Percentiles rank a stretch among this genome's conserved stretches.
Evolutionary conservation across 2,113 vertebrate genomes (phyloP).

Genomic region (Halcyon senegalensis): DNA sequence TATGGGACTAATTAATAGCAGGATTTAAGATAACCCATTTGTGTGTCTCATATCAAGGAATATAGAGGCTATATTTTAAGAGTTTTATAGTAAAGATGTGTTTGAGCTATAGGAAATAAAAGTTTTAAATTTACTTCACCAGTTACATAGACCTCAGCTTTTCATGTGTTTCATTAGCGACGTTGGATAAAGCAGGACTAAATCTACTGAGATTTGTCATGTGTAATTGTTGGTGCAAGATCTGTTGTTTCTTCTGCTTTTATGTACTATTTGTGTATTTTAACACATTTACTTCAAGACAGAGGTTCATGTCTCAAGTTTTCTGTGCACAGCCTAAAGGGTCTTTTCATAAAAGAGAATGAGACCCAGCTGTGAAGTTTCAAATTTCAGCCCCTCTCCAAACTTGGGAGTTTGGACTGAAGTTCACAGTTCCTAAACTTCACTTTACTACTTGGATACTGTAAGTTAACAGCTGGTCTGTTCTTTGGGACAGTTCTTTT

Average conservation of each 20-base stretch:
- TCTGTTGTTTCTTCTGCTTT: not conserved
- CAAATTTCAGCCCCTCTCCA: not conserved
- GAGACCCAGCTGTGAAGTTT: slow-evolving; percentile 31
- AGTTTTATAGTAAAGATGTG: not conserved
- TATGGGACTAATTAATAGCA: not conserved
- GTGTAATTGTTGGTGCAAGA: not conserved
- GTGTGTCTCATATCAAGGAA: not conserved
- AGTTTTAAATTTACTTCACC: not conserved
- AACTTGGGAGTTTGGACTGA: not conserved
- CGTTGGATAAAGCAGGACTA: not conserved
- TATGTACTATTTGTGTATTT: not conserved
- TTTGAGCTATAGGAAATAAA: not conserved
- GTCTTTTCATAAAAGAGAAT: slow-evolving; percentile 19
- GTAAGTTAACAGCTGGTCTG: not conserved
- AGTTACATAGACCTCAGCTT: not conserved
- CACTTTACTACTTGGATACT: not conserved
- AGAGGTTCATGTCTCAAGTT: not conserved
- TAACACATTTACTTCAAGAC: not conserved
- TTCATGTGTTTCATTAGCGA: not conserved
- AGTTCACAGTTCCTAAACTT: not conserved
- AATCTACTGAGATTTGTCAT: not conserved
- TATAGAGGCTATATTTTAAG: not conserved
- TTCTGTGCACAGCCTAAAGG: not conserved
- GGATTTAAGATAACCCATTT: not conserved
- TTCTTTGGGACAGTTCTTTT: not conserved